These are phyloP conservation scores for Resseliella maxima DNA, from an alignment of 2,888 invertebrate genomes.

Conservation along the genomic window DNA sequence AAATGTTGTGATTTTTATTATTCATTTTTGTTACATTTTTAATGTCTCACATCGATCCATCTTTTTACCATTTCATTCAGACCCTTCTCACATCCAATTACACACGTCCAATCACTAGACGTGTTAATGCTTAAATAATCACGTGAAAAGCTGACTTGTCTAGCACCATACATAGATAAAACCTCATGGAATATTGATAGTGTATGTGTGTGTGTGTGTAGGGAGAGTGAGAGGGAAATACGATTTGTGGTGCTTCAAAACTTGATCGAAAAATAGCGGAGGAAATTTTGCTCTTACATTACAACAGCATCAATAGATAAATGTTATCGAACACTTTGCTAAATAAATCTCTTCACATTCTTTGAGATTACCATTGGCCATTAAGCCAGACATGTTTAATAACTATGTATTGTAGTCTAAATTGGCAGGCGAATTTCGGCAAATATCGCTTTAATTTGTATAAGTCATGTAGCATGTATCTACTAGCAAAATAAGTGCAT, in stretches of 20 bases:
- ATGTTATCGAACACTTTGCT: too few relatives aligned
- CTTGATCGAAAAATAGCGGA: not conserved
- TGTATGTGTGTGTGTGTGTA: not conserved
- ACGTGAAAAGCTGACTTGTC: not conserved
- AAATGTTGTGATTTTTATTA: not conserved
- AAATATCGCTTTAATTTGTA: too few relatives aligned
- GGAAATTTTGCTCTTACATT: too few relatives aligned
- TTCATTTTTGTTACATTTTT: not conserved
- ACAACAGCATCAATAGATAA: too few relatives aligned
- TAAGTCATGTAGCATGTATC: too few relatives aligned
- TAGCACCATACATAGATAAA: not conserved
- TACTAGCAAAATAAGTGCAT: too few relatives aligned
- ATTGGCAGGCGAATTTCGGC: too few relatives aligned
- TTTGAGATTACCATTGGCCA: too few relatives aligned
- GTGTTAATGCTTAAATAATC: slow-evolving; percentile 25
- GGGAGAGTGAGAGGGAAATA: not conserved
- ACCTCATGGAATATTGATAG: not conserved
- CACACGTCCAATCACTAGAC: not conserved
- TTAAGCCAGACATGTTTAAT: too few relatives aligned
- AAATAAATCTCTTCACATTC: too few relatives aligned
- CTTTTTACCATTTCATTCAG: not conserved
- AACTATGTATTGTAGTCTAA: too few relatives aligned
- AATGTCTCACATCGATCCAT: not conserved
- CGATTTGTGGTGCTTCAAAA: not conserved
- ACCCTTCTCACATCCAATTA: slow-evolving; percentile 40